These are phyloP conservation scores for Meles meles DNA, from an alignment of 2,113 vertebrate species.

Conservation along the genomic window DNA sequence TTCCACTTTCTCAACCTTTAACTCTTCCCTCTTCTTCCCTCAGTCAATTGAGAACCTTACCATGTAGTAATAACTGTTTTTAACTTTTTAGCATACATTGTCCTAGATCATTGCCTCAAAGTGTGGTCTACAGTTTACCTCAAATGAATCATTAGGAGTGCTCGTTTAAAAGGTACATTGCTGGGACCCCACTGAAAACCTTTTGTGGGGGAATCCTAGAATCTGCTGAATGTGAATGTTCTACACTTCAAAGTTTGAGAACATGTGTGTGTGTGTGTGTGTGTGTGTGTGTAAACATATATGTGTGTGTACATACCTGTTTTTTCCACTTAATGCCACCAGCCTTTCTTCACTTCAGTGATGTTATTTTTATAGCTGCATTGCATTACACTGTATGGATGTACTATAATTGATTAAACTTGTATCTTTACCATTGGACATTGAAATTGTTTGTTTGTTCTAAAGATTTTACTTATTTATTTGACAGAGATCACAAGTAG, in stretches of 20 bases:
- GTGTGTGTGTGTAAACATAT: not conserved
- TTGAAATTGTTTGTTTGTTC: not conserved
- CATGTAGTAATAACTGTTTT: not conserved
- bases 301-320: not conserved
- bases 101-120: not conserved
- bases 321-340: not conserved
- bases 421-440: not conserved
- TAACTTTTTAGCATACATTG: slow-evolving; percentile 14
- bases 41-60: not conserved
- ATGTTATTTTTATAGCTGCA: not conserved
- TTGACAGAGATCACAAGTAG: no score
- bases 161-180: not conserved
- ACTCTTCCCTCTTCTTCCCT: not conserved
- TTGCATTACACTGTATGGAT: not conserved
- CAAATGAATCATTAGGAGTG: not conserved
- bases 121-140: not conserved
- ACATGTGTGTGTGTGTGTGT: not conserved
- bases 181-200: not conserved
- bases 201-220: not conserved
- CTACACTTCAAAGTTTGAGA: not conserved
- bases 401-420: not conserved
- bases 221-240: not conserved
- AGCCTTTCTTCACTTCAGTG: not conserved
- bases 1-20: not conserved
- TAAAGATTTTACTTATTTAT: no score